Evolutionary conservation across 2,888 invertebrate genomes (phyloP).

Genomic region (Endomychus coccineus): DNA sequence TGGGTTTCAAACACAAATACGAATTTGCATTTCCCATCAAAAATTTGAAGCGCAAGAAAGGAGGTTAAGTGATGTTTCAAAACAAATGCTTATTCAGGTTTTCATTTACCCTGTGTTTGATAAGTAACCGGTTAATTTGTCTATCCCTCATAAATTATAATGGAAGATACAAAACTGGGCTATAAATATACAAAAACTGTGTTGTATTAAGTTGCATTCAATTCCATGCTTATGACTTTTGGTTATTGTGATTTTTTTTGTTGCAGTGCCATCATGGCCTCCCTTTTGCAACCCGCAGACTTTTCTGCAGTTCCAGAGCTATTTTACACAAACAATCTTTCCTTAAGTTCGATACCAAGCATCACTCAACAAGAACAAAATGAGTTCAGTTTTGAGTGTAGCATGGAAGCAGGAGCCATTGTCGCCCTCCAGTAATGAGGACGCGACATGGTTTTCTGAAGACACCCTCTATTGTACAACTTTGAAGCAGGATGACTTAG

Average conservation of each 20-base stretch:
- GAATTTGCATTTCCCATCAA: too few species aligned
- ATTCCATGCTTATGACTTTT: too few species aligned
- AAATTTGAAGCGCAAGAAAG: too few species aligned
- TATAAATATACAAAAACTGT: too few species aligned
- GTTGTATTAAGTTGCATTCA: too few species aligned
- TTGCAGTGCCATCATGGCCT: slow-evolving; percentile 81
- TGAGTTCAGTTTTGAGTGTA: slow-evolving; percentile 36
- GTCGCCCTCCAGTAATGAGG: slow-evolving; percentile 45
- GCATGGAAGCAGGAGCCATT: slow-evolving; percentile 49
- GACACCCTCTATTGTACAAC: slow-evolving; percentile 36
- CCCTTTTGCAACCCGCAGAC: slow-evolving; percentile 57
- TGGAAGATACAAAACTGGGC: too few species aligned
- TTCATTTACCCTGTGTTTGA: too few species aligned
- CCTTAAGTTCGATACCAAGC: slow-evolving; percentile 22
- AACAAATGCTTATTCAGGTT: too few species aligned
- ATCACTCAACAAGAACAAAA: slow-evolving; percentile 25
- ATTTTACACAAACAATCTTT: slow-evolving; percentile 34
- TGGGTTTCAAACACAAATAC: too few species aligned
- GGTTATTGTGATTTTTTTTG: too few species aligned
- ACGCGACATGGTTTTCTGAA: slow-evolving; percentile 21
- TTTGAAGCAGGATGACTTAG: slow-evolving; percentile 31
- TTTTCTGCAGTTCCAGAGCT: slow-evolving; percentile 48
- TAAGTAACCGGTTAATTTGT: too few species aligned
- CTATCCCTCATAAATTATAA: slow-evolving; percentile 8
- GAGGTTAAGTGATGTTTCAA: too few species aligned